Conservation (phyloP, 2,797 vertebrate genomes). For the Thalassophryne amazonica region DNA sequence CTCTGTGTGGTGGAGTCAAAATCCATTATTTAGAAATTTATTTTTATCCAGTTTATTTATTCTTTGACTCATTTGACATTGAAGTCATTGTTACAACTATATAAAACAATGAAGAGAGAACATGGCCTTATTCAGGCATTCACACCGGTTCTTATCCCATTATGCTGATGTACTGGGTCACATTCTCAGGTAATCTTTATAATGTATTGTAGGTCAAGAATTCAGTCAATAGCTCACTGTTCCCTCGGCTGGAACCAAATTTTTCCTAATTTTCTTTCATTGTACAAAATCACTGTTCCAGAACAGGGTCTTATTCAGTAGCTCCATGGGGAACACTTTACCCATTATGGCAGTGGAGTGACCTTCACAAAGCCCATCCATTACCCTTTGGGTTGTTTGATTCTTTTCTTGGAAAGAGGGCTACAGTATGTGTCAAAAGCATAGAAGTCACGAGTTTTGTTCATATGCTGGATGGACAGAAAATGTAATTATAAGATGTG, state of each 20-base stretch:
- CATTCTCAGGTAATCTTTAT: conserved; percentile 14
- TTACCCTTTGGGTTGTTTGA: conserved; percentile 51
- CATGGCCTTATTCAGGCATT: not conserved
- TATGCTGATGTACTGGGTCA: not conserved
- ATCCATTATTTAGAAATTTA: conserved; percentile 23
- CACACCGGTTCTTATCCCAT: not conserved
- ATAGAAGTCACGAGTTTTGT: conserved; percentile 8
- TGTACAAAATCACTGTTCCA: conserved; percentile 60
- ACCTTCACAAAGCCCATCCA: conserved; percentile 62
- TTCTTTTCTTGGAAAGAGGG: conserved; percentile 24
- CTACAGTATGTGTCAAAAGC: conserved; percentile 15
- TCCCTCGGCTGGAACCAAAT: conserved; percentile 12
- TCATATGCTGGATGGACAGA: not conserved
- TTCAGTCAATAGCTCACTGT: conserved; percentile 10
- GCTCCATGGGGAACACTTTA: conserved; percentile 52
- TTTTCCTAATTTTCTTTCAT: conserved; percentile 52
- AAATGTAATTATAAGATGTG: not conserved
- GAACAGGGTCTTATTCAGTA: conserved; percentile 53
- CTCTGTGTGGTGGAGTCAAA: conserved; percentile 44
- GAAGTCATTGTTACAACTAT: conserved; percentile 23
- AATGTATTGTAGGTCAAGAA: conserved; percentile 10
- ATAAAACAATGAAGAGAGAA: not conserved
- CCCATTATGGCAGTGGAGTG: conserved; percentile 59
- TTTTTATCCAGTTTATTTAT: no score
- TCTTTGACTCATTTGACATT: conserved; percentile 15